Percentiles rank a stretch among this genome's conserved stretches.
phyloP scores from a whole-genome alignment of 2,888 invertebrate genomes.

The Agrotis puta region DNA sequence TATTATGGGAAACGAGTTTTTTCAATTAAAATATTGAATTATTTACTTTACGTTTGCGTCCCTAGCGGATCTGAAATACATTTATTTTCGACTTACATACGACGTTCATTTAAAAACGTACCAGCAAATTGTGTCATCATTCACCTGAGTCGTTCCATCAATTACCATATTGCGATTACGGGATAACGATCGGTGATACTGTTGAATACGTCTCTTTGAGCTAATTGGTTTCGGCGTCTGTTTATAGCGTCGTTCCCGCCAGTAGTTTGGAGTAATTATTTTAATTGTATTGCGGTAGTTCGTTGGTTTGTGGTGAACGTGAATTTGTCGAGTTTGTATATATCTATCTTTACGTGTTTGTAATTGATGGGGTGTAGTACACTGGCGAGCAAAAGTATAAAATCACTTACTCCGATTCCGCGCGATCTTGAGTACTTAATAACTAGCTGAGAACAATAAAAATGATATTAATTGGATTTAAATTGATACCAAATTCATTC shows the following conservation, averaged over 20 bases:
- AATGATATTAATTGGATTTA: too few relatives aligned
- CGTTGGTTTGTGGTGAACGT: background rate
- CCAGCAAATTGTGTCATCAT: constrained; percentile 21
- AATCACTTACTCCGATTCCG: too few relatives aligned
- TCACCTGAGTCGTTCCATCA: constrained; percentile 31
- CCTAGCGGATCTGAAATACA: background rate
- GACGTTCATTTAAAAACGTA: constrained; percentile 14
- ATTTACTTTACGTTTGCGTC: too few relatives aligned
- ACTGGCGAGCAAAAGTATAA: too few relatives aligned
- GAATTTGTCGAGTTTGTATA: background rate
- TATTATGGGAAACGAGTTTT: too few relatives aligned
- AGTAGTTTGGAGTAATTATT: constrained; percentile 40
- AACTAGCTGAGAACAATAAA: too few relatives aligned
- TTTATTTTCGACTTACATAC: constrained; percentile 7
- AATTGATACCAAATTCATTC: too few relatives aligned
- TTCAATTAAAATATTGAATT: too few relatives aligned
- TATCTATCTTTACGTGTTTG: too few relatives aligned
- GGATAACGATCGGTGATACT: constrained; percentile 9
- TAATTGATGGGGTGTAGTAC: background rate
- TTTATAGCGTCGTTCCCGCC: constrained; percentile 1
- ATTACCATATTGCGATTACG: constrained; percentile 11
- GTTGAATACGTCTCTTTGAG: constrained; percentile 19
- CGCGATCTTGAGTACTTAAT: too few relatives aligned
- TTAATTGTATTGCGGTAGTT: constrained; percentile 27
- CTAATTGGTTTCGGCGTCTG: constrained; percentile 36